Evolutionary conservation across 1,140 invertebrate species (phyloP).

Genomic region (Lepidurus packardi): DNA sequence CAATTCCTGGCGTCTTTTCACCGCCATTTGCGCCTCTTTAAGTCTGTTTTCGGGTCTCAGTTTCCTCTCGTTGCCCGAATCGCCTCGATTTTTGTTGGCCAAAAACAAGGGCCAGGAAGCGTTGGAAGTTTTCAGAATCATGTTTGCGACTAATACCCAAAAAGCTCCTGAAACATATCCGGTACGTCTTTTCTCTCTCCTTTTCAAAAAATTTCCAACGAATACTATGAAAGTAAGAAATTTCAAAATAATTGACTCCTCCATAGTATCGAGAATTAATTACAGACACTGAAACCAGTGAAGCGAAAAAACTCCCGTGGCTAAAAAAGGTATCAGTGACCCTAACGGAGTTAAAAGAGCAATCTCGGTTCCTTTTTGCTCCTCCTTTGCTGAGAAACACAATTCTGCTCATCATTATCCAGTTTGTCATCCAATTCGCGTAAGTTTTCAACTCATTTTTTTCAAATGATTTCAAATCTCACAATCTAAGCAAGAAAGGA

Average conservation of each 20-base stretch:
- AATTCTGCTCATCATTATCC: background rate
- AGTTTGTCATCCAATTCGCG: constrained; percentile 9
- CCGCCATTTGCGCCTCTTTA: background rate
- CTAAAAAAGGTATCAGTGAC: background rate
- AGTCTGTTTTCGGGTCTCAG: background rate
- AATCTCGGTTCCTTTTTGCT: background rate
- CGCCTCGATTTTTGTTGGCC: background rate
- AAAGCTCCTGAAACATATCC: background rate
- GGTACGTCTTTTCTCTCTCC: background rate
- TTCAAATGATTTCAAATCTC: background rate
- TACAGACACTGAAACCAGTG: background rate
- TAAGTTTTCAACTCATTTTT: background rate
- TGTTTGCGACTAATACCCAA: background rate
- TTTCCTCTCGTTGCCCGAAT: constrained; percentile 4
- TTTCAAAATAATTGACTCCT: background rate
- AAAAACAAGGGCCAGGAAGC: background rate
- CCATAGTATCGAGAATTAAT: background rate
- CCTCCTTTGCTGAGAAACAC: constrained; percentile 1
- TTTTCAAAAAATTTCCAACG: background rate
- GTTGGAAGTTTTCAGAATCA: background rate
- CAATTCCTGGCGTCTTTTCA: constrained; percentile 18
- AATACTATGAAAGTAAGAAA: background rate
- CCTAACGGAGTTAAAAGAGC: background rate
- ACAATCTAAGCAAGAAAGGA: background rate
- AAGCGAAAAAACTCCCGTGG: background rate